Evolutionary conservation across 2,113 vertebrate genomes (phyloP), one percentile per base, ranked within the genome.

Genomic region (Jaculus jaculus): DNA sequence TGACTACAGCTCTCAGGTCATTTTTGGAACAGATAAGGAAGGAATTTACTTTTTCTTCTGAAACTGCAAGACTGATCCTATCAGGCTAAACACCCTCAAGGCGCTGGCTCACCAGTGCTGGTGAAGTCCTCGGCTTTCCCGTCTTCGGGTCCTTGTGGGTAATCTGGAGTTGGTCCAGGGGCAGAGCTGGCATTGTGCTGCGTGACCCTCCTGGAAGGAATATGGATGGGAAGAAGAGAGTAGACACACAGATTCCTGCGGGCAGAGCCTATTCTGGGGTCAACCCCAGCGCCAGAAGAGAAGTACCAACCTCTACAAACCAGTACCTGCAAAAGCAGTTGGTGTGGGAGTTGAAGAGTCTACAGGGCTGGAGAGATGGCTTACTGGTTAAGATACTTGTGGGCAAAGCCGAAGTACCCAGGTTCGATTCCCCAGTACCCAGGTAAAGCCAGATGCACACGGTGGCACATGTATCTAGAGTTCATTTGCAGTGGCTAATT

Each of bases 161-260:
- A 95, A 99, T 98, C 97, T 99, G 99, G 92, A 98, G 98, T 92
- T 99, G 98, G 82, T 99, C 99, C 98, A 99, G 97, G 0, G 99
- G 99, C 95, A 99, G 58, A 0, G 94, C 97, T 77, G 98, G 97
- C 98, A 98, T 98, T 60, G 87, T 97, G 98, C 82, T 72, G 83
- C 5, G 87, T 90, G 94, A 88, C 89, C 91, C 94, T 96, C 96
- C 96, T 97, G 93, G 79, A 97, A 91, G 86, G 89, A 96, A 96
- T 75, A 93, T 6, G 84, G 80, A 82, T 80, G 85, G 77, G 95
- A 93, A 94, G 92, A 95, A 95, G 71, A 95, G 7, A 74, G 92
- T 84, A 93, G 96, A 93, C 37, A 84, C 71, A 93, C 47, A 90
- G 90, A 72, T 72, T 81, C 91, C 42, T 20, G 72, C 60, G 71